Evolutionary conservation across 2,797 vertebrate genomes (phyloP).

Genomic region (Jordanella pulchra): DNA sequence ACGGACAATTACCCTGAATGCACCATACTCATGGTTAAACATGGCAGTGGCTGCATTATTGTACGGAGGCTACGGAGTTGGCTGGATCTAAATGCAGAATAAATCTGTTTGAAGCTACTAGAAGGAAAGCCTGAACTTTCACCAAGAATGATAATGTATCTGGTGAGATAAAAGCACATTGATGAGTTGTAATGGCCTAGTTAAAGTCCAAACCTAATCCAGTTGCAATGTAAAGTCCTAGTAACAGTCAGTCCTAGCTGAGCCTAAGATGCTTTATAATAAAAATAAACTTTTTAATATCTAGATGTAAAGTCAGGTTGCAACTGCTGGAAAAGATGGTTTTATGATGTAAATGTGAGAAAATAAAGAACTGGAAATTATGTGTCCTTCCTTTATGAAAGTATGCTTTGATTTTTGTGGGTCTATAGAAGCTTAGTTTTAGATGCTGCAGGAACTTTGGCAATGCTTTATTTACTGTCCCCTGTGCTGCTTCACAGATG

Average conservation of each 20-base stretch:
- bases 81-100: neutral
- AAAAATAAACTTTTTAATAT: neutral
- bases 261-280: neutral
- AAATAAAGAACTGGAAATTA: too few relatives aligned
- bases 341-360: too few relatives aligned
- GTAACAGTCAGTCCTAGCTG: neutral
- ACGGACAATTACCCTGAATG: neutral
- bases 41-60: neutral
- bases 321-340: neutral
- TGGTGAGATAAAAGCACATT: neutral
- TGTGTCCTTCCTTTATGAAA: too few relatives aligned
- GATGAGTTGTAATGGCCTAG: neutral
- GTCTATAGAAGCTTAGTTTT: neutral
- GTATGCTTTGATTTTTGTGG: neutral
- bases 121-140: neutral
- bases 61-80: too few relatives aligned
- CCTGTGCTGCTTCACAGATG: constrained; percentile 67
- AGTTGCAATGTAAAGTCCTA: neutral
- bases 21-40: neutral
- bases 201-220: neutral
- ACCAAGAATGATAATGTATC: neutral
- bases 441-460: too few relatives aligned
- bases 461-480: neutral
- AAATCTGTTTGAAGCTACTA: neutral
- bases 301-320: neutral